Conservation (phyloP, 2,797 vertebrate genomes). For the Chaetophractus vellerosus region DNA sequence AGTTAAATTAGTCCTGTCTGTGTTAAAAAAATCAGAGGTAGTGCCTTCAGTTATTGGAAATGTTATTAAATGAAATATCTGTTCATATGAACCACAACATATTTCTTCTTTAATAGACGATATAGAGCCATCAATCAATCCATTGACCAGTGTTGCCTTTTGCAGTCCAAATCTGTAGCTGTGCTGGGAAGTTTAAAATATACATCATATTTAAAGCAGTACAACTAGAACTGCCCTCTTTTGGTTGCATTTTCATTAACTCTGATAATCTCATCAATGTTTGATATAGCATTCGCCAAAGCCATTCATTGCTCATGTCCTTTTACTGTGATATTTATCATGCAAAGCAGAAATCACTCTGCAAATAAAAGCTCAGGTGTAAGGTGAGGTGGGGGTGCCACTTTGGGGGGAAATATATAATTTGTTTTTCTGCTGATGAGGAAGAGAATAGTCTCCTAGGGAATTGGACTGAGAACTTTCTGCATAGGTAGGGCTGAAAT, state of each 20-base stretch:
- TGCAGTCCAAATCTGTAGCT: constrained; percentile 36
- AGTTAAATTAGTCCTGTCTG: constrained; percentile 50
- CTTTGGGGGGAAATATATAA: constrained; percentile 9
- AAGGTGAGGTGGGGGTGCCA: neutral
- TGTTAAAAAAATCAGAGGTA: constrained; percentile 53
- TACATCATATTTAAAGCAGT: constrained; percentile 49
- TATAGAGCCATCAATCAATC: neutral
- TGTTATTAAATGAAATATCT: constrained; percentile 56
- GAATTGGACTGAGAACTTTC: constrained; percentile 28
- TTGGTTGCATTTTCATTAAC: constrained; percentile 74
- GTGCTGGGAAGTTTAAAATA: neutral
- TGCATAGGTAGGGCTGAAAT: neutral
- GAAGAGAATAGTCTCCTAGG: constrained; percentile 40
- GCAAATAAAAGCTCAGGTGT: constrained; percentile 68
- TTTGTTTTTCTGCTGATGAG: constrained; percentile 57
- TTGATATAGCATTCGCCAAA: constrained; percentile 66
- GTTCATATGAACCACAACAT: neutral
- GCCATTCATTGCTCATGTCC: constrained; percentile 8
- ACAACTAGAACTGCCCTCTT: neutral
- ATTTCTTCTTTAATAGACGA: constrained; percentile 62
- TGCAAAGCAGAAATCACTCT: constrained; percentile 67
- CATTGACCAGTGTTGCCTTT: constrained; percentile 39
- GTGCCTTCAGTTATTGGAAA: constrained; percentile 44
- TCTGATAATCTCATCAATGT: constrained; percentile 64
- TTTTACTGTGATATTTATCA: constrained; percentile 73